These are phyloP conservation scores for Vanessa tameamea DNA, from an alignment of 1,140 invertebrate genomes.

Conservation along the genomic window DNA sequence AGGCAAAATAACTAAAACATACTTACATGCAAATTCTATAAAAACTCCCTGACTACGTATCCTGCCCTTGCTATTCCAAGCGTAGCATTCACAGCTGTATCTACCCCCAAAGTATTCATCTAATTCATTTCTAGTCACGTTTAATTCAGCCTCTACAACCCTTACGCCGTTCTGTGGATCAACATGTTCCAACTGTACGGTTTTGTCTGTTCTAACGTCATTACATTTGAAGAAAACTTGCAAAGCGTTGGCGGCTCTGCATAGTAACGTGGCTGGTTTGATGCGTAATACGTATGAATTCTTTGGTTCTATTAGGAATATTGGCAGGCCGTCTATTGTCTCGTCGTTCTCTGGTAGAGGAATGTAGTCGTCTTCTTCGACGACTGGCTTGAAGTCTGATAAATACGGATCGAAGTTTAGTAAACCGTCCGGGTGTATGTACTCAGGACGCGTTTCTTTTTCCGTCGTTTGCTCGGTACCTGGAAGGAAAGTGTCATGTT, in stretches of 20 bases:
- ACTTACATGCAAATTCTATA: conserved; percentile 95
- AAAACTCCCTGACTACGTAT: conserved; percentile 90
- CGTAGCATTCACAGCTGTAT: conserved; percentile 93
- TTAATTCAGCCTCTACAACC: conserved; percentile 91
- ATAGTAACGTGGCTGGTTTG: conserved; percentile 91
- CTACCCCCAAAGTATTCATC: conserved; percentile 94
- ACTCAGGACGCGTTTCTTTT: conserved; percentile 70
- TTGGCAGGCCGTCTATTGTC: conserved; percentile 84
- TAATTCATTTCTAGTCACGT: conserved; percentile 92
- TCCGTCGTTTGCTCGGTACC: conserved; percentile 65
- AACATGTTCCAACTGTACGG: conserved; percentile 86
- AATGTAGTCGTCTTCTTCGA: conserved; percentile 71
- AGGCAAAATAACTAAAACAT: conserved; percentile 17
- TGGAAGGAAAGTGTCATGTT: conserved; percentile 38
- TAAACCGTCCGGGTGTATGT: conserved; percentile 71
- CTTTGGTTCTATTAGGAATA: conserved; percentile 92
- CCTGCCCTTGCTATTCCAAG: conserved; percentile 88
- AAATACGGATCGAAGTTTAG: conserved; percentile 73
- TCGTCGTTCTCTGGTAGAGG: conserved; percentile 73
- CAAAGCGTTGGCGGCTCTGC: conserved; percentile 92
- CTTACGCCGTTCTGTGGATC: conserved; percentile 92
- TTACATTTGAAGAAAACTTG: conserved; percentile 94
- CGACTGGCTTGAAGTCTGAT: conserved; percentile 68
- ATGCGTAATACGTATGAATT: conserved; percentile 93
- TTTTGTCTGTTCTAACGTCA: conserved; percentile 83